Percentiles rank a stretch among this genome's conserved stretches.
phyloP scores from a whole-genome alignment of 1,140 invertebrate species.

The Coptotermes formosanus region DNA sequence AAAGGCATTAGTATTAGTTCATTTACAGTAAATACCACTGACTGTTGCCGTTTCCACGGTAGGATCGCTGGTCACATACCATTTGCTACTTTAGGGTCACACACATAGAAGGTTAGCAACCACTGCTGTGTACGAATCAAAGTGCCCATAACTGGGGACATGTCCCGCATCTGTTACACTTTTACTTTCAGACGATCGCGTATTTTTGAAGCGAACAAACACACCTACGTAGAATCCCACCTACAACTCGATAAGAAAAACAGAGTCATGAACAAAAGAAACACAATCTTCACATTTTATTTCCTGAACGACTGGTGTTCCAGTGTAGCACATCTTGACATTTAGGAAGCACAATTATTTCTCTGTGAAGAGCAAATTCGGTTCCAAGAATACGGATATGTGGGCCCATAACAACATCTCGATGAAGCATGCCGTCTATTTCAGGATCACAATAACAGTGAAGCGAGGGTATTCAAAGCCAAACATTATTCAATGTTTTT shows the following conservation, averaged over 20 bases:
- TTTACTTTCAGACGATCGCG: background rate
- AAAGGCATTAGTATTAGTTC: no score
- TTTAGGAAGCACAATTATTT: background rate
- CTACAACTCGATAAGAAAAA: background rate
- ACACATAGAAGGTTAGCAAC: no score
- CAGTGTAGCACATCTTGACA: background rate
- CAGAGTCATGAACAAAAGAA: background rate
- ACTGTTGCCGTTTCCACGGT: no score
- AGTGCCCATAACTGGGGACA: background rate
- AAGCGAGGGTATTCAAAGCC: background rate
- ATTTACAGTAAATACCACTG: no score
- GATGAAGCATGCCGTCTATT: background rate
- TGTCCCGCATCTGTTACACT: background rate
- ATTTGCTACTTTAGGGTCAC: no score
- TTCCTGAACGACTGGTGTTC: background rate
- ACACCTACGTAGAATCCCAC: background rate
- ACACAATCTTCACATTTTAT: background rate
- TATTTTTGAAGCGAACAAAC: background rate
- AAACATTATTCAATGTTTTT: no score
- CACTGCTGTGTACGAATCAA: no score
- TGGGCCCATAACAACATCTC: background rate
- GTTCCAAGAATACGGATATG: background rate
- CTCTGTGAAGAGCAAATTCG: background rate
- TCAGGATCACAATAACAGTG: constrained; percentile 1
- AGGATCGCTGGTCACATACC: no score